Evolutionary conservation across 2,888 invertebrate species (phyloP).

Genomic region (Mimachlamys varia): DNA sequence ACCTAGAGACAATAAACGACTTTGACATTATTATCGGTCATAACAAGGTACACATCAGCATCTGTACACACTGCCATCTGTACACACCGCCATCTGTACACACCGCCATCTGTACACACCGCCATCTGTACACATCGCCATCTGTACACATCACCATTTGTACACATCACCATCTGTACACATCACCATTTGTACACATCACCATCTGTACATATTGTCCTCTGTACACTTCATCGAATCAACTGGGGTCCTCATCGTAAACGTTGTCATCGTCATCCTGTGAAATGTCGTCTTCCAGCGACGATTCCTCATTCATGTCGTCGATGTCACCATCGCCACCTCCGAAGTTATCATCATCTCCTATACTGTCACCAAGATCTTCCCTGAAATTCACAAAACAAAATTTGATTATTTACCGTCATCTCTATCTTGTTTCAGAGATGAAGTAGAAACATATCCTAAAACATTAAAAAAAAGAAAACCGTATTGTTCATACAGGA

Average conservation of each 20-base stretch:
- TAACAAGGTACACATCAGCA: background rate
- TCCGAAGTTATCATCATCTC: constrained; percentile 39
- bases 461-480: no score
- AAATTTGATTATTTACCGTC: no score
- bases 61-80: background rate
- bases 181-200: no score
- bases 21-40: background rate
- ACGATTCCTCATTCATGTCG: constrained; percentile 45
- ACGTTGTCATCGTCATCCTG: constrained; percentile 1
- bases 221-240: background rate
- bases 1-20: background rate
- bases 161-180: background rate
- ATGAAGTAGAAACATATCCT: no score
- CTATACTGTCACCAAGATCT: constrained; percentile 40
- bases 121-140: no score
- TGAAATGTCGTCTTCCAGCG: constrained; percentile 42
- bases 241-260: background rate
- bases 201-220: background rate
- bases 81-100: no score
- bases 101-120: background rate
- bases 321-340: constrained; percentile 36
- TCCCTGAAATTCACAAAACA: constrained; percentile 37
- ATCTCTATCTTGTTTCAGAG: no score
- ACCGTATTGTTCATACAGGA: no score
- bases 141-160: background rate